Base-by-base conservation (phyloP, 1,140 invertebrate genomes). In the Camponotus vicinus region DNA sequence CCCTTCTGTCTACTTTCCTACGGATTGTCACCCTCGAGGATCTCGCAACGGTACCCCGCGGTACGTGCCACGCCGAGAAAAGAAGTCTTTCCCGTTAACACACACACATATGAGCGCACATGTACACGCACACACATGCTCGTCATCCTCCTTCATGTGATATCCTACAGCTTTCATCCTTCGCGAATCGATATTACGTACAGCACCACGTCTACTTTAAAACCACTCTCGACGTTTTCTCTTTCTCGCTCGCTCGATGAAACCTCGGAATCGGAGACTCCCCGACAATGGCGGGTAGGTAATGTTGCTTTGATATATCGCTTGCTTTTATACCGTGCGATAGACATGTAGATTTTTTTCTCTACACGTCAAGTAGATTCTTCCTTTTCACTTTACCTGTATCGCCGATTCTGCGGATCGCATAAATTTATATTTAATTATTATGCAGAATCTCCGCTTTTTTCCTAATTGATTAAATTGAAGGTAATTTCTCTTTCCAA, bases 131-230 rank as follows among this genome's bases (percentile, higher is more conserved):
- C 27, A 11, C 37, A 21, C 52, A 34, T 4, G n/a, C 76, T 57
- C 45, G 49, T 80, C 67, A 49, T 71, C 49, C 66, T 57, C 66
- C 34, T 70, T 57, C 37, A 40, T 40, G 42, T 32, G 79, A 75
- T 80, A 80, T 61, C 55, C 69, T 75, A 69, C 42, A 27, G 55
- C 79, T 83, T 75, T 83, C 79, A 83, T 83, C 79, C 69, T 45
- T 32, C 40, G 79, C 69, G 69, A 83, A 83, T 83, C 79, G 69
- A 83, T 83, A 83, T 83, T 73, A 75, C 69, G 69, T 57, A 57
- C 49, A 83, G 79, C 69, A 55, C 40, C 79, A 83, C 32, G 69
- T 83, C 79, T 83, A 75, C 79, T 83, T 83, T 83, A 83, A 83
- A 83, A 83, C 69, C 79, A 83, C 79, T 83, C 79, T 83, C 69